A percentile compares a stretch with the other conserved stretches of the same genome.
Evolutionary conservation across 64 coral and sea anemone genomes (phyloP).

Genomic region (Porites lutea): DNA sequence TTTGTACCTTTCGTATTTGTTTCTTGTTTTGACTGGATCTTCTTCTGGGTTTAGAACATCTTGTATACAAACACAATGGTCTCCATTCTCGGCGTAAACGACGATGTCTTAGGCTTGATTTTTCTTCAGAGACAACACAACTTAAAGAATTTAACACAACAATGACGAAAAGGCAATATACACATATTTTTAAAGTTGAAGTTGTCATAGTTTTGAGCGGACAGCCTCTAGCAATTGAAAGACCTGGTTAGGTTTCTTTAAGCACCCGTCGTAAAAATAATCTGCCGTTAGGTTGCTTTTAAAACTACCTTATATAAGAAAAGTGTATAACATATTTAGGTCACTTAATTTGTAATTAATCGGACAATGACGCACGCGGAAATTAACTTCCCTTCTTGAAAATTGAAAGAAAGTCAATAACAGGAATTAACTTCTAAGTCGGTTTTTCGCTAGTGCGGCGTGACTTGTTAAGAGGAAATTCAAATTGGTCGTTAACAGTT

Average conservation of each 20-base stretch:
- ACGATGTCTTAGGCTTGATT: neutral
- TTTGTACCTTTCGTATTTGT: neutral
- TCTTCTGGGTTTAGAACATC: neutral
- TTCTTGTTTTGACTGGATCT: neutral
- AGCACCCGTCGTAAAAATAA: neutral
- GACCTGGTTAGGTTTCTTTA: too few relatives aligned
- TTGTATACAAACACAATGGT: neutral
- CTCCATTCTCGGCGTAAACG: neutral
- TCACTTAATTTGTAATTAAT: neutral
- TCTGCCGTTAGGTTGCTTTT: too few relatives aligned
- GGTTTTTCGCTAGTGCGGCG: neutral
- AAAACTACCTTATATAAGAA: neutral
- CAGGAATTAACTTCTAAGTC: neutral
- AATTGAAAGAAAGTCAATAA: conserved; percentile 31
- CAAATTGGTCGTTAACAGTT: too few relatives aligned
- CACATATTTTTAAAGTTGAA: neutral
- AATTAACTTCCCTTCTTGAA: conserved; percentile 4
- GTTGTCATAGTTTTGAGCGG: neutral
- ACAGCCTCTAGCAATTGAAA: neutral
- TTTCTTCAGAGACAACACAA: neutral
- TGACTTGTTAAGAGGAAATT: too few relatives aligned
- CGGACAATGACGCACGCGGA: neutral
- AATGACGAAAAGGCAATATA: neutral
- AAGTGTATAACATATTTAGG: neutral
- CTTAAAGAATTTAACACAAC: neutral